These are phyloP conservation scores for Chondrosia reniformis DNA, from an alignment of 37 sponge, comb jelly and placozoan species.

Conservation along the genomic window DNA sequence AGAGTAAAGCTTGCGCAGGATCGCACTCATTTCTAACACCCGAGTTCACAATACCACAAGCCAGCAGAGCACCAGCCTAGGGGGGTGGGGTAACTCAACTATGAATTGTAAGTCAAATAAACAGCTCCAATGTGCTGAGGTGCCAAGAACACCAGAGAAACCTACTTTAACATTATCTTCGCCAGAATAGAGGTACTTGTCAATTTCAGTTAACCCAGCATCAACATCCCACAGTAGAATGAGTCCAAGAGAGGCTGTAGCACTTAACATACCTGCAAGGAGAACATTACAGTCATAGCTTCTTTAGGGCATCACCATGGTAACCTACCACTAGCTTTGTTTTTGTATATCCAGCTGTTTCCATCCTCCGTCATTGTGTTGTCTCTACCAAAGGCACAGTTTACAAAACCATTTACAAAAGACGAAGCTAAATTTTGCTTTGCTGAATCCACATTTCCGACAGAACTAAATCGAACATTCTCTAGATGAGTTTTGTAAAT, in stretches of 20 bases:
- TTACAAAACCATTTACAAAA: constrained; percentile 97
- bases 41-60: constrained; percentile 95
- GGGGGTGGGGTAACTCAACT: background rate
- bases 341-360: constrained; percentile 95
- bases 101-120: background rate
- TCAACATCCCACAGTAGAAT: constrained; percentile 99
- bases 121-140: background rate
- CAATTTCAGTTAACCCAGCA: constrained; percentile 93
- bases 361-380: constrained; percentile 83
- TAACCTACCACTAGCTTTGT: constrained; percentile 62
- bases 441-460: constrained; percentile 79
- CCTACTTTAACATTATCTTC: constrained; percentile 92
- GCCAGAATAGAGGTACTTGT: constrained; percentile 92
- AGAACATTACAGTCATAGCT: too few species aligned
- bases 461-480: constrained; percentile 46
- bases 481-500: constrained; percentile 97
- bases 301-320: too few species aligned
- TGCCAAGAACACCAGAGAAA: background rate
- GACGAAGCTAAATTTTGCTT: constrained; percentile 88
- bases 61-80: constrained; percentile 95
- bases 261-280: constrained; percentile 91
- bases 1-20: constrained; percentile 93
- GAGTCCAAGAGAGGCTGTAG: constrained; percentile 96
- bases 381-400: constrained; percentile 91
- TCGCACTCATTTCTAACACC: constrained; percentile 98